Evolutionary conservation across 64 coral and sea anemone genomes (phyloP), one percentile per base, ranked within the genome.

Genomic region (Acropora tenuis): DNA sequence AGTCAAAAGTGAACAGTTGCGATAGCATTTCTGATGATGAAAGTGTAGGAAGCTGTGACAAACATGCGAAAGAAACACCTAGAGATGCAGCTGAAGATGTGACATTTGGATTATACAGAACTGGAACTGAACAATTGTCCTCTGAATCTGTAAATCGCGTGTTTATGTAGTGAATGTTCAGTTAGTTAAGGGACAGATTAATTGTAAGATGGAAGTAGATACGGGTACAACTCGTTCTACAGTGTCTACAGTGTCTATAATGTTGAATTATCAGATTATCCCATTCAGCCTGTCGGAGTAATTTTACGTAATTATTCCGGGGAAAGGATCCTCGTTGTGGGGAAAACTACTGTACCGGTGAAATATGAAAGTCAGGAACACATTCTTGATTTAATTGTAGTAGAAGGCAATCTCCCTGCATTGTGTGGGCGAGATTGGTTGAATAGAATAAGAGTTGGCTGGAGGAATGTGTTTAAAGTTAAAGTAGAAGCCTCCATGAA

Each of bases 161-260:
- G 16, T 75, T 30, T 79, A 66, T 89, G 87, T 89, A 89, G 55
- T 78, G 52, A 67, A 53, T 89, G 87, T 89, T 52, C 69, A 89
- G 43, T 79, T 79, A 67, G 87, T 74, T 50, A 77, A 78, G 20
- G 73, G 52, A 50, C 4, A 41, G 10, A 40, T 74, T 74, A 45
- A 89, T 19, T 78, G 40, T 78, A 75, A 71, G 58, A 92, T 92
- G 90, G 90, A 92, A 76, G 48, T 90, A 41, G 76, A 80, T 8
- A 92, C 90, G 43, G 76, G 84, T 74, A 57, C 84, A 69, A 47
- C 84, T 69, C 52, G 42, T 69, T 86, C 83, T 4, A 78, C 82
- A 45, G 60, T 88, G 65, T 88, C 85, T 44, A 55, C 6, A 2
- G 3, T 55, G 52, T 55, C 18, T 88, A 79, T 77, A 42, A 71